Evolutionary conservation across 2,113 vertebrate species (phyloP).

Genomic region (Bubo scandiacus): DNA sequence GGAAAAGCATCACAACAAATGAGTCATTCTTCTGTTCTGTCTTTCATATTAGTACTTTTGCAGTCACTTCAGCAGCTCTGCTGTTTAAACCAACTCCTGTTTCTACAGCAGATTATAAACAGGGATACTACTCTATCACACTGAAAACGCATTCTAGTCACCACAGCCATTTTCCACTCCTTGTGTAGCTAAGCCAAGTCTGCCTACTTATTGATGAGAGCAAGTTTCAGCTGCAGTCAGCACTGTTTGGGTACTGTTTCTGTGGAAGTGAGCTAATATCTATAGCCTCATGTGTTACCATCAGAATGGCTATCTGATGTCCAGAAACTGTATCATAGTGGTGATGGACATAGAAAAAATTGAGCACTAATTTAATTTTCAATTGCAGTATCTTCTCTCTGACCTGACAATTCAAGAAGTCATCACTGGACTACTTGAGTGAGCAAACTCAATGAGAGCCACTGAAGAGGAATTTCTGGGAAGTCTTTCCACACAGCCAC

Average conservation of each 20-base stretch:
- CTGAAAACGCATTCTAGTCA: neutral
- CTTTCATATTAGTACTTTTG: neutral
- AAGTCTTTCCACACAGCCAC: neutral
- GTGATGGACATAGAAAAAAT: neutral
- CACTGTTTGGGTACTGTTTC: neutral
- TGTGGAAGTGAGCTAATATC: neutral
- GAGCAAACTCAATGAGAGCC: neutral
- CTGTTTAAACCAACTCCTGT: neutral
- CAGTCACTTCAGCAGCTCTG: neutral
- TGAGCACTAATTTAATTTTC: neutral
- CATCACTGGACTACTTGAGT: neutral
- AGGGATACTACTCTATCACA: neutral
- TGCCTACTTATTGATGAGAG: neutral
- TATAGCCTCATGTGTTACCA: neutral
- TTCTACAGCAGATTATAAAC: neutral
- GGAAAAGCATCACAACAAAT: neutral
- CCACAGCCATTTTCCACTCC: neutral
- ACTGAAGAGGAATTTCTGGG: neutral
- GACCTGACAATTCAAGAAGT: neutral
- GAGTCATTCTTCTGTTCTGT: neutral
- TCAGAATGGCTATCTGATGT: neutral
- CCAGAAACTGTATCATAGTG: neutral
- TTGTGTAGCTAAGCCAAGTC: neutral
- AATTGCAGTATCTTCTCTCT: neutral
- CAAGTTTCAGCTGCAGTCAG: constrained; percentile 7